Evolutionary conservation across 2,888 invertebrate species (phyloP), one percentile per base, ranked within the genome.

Genomic region (Coecobrya sp.): DNA sequence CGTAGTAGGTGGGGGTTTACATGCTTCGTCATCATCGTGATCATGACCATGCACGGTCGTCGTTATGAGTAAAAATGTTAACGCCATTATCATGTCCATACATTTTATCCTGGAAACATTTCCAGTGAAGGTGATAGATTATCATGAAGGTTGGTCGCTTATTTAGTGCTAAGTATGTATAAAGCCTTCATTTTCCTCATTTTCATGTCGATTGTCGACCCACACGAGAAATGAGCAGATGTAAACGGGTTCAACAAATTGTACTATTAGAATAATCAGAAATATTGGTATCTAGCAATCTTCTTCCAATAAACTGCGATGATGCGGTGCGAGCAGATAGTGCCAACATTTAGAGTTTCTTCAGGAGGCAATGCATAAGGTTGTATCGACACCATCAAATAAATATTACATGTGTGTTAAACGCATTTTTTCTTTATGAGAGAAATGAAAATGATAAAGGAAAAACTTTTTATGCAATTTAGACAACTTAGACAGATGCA

Each of bases 401-500:
- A 36, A 76, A 3, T 27, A 25, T 16, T 52, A 25, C 30, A 16
- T n/a, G n/a, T n/a, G n/a, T n/a, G n/a, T n/a, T n/a, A n/a, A n/a
- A n/a, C n/a, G n/a, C n/a, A n/a, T n/a, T n/a, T n/a, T n/a, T n/a
- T n/a, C n/a, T n/a, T n/a, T n/a, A 52, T 52, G 52, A 52, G 52
- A 16, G 52, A 11, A 2, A 73, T 73, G 27, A 27, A 25, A 73
- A 73, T 42, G 16, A 27, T 25, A 22, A 84, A 65, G 42, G 30
- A 36, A 62, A 36, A 70, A 68, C 25, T 42, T 11, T 79, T 79
- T 73, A 36, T 52, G 70, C 36, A 82, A 89, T 89, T 89, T 82
- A 70, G 49, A 68, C 52, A 68, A 62, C 62, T 70, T 52, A 55
- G 89, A 65, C 89, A 89, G 49, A 82, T 89, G 89, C 65, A 89